These are phyloP conservation scores for Sphinx pinastri DNA, from an alignment of 2,888 invertebrate species.

Conservation along the genomic window DNA sequence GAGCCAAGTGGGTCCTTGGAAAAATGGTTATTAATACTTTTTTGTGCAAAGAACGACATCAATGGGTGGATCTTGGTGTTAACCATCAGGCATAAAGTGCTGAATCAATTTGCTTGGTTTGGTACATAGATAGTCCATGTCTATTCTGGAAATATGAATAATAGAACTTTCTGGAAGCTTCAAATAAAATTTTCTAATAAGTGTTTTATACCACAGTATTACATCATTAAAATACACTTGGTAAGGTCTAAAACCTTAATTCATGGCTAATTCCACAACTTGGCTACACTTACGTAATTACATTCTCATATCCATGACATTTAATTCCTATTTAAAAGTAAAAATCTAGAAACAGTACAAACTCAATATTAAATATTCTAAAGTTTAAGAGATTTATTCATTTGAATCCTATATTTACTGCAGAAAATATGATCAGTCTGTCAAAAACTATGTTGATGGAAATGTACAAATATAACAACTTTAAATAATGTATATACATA, in stretches of 20 bases:
- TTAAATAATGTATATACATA: neutral
- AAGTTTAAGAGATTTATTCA: neutral
- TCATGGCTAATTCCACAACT: neutral
- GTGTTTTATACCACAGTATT: too few relatives aligned
- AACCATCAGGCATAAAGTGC: too few relatives aligned
- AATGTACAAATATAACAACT: neutral
- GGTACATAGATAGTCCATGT: too few relatives aligned
- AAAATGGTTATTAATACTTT: too few relatives aligned
- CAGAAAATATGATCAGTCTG: neutral
- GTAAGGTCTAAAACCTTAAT: too few relatives aligned
- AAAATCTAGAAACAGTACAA: neutral
- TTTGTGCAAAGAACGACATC: neutral
- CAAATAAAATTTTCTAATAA: too few relatives aligned
- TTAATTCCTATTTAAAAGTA: neutral
- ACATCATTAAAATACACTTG: too few relatives aligned
- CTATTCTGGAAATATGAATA: too few relatives aligned
- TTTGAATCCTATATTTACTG: neutral
- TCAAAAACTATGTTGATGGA: neutral
- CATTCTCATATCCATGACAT: slow-evolving; percentile 6
- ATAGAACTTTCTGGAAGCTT: too few relatives aligned
- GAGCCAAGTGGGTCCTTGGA: neutral
- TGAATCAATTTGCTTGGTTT: too few relatives aligned
- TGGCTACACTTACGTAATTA: neutral
- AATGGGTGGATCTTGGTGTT: too few relatives aligned
- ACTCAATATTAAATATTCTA: neutral